Percentiles rank a stretch among this genome's conserved stretches.
Evolutionary conservation across 2,797 vertebrate genomes (phyloP).

Genomic region (Siniperca scherzeri): DNA sequence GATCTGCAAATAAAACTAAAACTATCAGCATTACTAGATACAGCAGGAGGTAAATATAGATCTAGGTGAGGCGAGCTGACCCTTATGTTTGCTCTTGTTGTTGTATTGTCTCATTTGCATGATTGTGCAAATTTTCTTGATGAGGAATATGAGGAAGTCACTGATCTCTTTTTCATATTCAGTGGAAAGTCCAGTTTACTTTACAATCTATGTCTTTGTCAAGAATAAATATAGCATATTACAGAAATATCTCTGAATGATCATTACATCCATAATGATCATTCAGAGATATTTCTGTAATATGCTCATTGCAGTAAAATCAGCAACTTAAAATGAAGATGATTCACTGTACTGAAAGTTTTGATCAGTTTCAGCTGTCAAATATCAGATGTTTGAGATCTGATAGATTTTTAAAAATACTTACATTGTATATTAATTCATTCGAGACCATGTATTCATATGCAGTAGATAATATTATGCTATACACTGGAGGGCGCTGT

Average conservation of each 20-base stretch:
- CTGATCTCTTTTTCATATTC: neutral
- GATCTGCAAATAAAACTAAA: neutral
- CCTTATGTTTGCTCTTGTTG: neutral
- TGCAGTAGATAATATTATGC: neutral
- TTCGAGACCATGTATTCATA: neutral
- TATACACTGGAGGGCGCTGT: constrained; percentile 59
- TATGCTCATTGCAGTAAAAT: neutral
- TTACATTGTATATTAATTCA: neutral
- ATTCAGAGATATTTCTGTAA: neutral
- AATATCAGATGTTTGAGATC: neutral
- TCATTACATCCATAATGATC: neutral
- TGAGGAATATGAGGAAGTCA: constrained; percentile 43
- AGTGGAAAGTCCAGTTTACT: constrained; percentile 20
- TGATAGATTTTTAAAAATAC: neutral
- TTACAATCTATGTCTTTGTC: neutral
- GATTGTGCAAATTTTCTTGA: constrained; percentile 44
- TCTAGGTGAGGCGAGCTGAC: neutral
- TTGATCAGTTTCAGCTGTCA: neutral
- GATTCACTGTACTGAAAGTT: neutral
- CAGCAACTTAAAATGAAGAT: neutral
- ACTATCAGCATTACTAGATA: neutral
- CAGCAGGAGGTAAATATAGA: neutral
- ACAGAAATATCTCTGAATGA: neutral
- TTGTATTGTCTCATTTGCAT: constrained; percentile 49
- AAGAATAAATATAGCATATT: neutral